Evolutionary conservation across 2,113 vertebrate species (phyloP), one percentile per base, ranked within the genome.

Genomic region (Carassius carassius): DNA sequence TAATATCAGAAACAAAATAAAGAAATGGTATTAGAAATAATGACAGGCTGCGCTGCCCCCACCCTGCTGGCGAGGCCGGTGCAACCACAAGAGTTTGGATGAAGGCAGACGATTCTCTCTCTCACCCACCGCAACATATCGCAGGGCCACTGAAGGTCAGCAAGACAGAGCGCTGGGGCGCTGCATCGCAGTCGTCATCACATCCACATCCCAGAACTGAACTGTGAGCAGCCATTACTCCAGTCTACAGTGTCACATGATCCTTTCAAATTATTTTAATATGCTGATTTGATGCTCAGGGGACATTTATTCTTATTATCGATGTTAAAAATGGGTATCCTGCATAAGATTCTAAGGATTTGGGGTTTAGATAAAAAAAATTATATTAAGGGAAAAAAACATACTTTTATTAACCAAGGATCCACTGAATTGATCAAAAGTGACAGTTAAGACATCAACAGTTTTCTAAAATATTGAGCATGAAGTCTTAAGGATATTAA

Each of bases 21-120:
- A 90, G 81, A 88, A 92, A 89, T 88, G 81, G 80, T 86, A 86
- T 86, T 81, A 90, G 86, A 85, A 88, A 87, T 89, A 89, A 87
- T 87, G 82, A 90, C 89, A 90, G 92, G 82, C 70, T 77, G 37
- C 65, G 70, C 88, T 77, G 83, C 77, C 77, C 47, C 44, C 81
- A 51, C 80, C 81, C 75, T 81, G 87, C 87, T 92, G 91, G 90
- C 90, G 49, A 91, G 82, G 83, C 77, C 16, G 79, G 84, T 49
- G 85, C 81, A 82, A 93, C 93, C 92, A 79, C 90, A 69, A 85
- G 81, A 89, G 87, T 90, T 89, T 92, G 92, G 90, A 92, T 85
- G 83, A 65, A 62, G 54, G 13, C 84, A 85, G 69, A 67, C 88
- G 16, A 25, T 51, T 86, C 86, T 89, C 84, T 89, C 78, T 81